A percentile compares a stretch with the other conserved stretches of the same genome.
Conservation (phyloP, 2,797 vertebrate genomes). For the Rallus crepitans region DNA sequence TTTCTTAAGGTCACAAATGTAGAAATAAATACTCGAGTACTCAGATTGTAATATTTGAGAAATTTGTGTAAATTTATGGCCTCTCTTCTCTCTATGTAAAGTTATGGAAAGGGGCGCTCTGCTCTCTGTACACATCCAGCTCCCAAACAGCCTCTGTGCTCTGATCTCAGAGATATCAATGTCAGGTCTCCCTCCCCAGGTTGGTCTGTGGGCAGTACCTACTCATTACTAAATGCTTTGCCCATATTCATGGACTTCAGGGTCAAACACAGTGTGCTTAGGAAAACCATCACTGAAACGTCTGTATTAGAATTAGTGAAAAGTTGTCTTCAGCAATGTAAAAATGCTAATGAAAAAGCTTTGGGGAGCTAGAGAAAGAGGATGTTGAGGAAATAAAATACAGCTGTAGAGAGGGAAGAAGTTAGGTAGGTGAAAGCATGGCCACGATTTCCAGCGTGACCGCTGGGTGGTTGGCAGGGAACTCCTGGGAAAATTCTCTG, state of each 20-base stretch:
- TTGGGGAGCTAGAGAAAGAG: not conserved
- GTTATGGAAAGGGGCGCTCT: not conserved
- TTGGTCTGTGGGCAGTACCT: not conserved
- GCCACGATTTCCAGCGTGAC: not conserved
- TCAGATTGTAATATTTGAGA: not conserved
- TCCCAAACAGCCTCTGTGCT: not conserved
- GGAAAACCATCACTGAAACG: not conserved
- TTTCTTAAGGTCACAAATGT: not conserved
- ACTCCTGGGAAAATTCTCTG: not conserved
- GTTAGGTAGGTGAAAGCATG: not conserved
- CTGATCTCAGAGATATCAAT: not conserved
- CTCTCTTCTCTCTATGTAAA: not conserved
- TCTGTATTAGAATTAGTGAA: accelerated
- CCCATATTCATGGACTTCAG: not conserved
- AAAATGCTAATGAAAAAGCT: not conserved
- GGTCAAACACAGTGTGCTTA: not conserved
- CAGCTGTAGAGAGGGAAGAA: accelerated
- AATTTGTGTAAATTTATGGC: not conserved
- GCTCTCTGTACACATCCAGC: not conserved
- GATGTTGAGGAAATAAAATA: not conserved
- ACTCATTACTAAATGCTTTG: not conserved
- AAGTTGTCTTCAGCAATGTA: not conserved
- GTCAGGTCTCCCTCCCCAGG: not conserved
- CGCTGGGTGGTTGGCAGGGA: not conserved
- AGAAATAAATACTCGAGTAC: not conserved